These are phyloP conservation scores for Trachemys scripta DNA, from an alignment of 2,113 vertebrate species.

Conservation along the genomic window DNA sequence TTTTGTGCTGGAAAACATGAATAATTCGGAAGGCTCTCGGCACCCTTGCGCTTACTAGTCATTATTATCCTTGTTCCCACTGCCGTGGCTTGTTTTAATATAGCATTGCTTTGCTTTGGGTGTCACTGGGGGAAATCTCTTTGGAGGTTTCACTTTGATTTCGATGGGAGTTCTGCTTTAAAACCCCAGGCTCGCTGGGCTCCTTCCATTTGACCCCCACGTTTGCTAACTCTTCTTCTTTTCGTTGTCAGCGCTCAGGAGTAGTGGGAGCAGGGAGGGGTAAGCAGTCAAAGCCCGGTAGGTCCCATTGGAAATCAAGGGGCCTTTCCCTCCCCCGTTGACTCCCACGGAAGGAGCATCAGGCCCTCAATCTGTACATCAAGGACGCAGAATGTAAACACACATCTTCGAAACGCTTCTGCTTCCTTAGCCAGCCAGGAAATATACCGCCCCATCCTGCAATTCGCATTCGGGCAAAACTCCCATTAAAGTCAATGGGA, in stretches of 20 bases:
- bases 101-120: neutral
- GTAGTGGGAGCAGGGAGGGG: neutral
- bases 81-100: neutral
- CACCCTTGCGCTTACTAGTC: neutral
- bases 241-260: neutral
- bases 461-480: neutral
- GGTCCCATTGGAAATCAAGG: neutral
- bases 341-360: neutral
- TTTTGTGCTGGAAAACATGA: neutral
- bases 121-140: too few relatives aligned
- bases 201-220: too few relatives aligned
- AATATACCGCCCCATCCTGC: constrained; percentile 1
- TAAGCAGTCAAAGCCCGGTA: neutral
- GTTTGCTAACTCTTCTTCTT: too few relatives aligned
- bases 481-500: constrained; percentile 17
- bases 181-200: neutral
- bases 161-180: neutral
- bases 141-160: neutral
- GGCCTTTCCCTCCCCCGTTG: neutral
- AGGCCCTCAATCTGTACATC: neutral
- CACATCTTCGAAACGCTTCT: neutral
- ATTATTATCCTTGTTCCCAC: neutral
- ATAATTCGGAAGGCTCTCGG: neutral
- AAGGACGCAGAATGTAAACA: neutral
- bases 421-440: constrained; percentile 12